phyloP scores from a whole-genome alignment of 2,888 invertebrate species.

The Lithophane socia region DNA sequence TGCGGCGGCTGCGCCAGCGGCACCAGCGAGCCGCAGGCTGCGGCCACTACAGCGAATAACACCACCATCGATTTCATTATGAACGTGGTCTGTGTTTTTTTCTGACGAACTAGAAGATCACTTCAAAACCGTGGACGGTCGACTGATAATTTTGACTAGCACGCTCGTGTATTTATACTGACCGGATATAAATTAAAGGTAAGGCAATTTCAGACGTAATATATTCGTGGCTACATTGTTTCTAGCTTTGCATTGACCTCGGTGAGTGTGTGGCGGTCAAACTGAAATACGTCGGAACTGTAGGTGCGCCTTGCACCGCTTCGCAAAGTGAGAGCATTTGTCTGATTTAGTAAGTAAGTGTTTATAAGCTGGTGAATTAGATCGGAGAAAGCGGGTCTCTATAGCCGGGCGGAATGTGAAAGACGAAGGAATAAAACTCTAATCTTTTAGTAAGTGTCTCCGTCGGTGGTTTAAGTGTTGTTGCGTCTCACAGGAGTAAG shows the following conservation, averaged over 20 bases:
- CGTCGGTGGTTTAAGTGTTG: neutral
- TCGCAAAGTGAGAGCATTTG: neutral
- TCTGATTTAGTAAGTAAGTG: neutral
- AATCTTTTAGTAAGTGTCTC: neutral
- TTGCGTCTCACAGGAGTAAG: neutral
- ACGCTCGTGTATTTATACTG: slow-evolving; percentile 84
- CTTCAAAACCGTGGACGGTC: slow-evolving; percentile 79
- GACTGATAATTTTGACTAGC: slow-evolving; percentile 70
- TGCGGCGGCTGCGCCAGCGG: slow-evolving; percentile 86
- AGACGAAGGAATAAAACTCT: neutral
- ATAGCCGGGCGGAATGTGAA: neutral
- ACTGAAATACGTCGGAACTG: slow-evolving; percentile 50
- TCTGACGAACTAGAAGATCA: slow-evolving; percentile 82
- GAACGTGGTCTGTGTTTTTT: slow-evolving; percentile 78
- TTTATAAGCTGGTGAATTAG: neutral
- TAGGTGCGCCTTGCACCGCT: slow-evolving; percentile 3
- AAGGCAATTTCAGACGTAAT: slow-evolving; percentile 74
- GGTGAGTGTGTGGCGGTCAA: slow-evolving; percentile 81
- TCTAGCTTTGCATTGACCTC: slow-evolving; percentile 88
- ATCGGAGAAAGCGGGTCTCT: neutral
- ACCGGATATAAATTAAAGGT: slow-evolving; percentile 86
- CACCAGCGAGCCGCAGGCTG: slow-evolving; percentile 89
- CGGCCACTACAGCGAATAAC: slow-evolving; percentile 91
- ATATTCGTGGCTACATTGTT: slow-evolving; percentile 73
- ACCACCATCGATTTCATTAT: slow-evolving; percentile 90